Base-by-base conservation (phyloP, 1,140 invertebrate species). In the Drosophila orena region DNA sequence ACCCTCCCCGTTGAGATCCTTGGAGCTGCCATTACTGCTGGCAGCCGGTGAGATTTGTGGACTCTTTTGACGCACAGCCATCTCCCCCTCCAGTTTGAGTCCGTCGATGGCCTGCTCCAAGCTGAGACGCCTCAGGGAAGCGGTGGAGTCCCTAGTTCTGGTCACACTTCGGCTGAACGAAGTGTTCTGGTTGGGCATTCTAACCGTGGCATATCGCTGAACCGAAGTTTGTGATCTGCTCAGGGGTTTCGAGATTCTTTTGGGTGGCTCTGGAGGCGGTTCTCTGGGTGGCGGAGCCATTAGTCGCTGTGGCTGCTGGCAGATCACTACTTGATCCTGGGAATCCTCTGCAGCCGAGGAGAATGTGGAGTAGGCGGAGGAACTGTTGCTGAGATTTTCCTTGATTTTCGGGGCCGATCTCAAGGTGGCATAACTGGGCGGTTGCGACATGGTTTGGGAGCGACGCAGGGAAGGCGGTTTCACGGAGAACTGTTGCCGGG, bases 1-100 rank as follows among this genome's bases (percentile, higher is more conserved):
- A 71, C 96, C 95, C 8, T 94, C 94, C 38, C 85, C 80, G 47
- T 77, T 89, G 77, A 89, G 85, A 89, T 89, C 84, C 73, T 89
- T 89, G 2, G 83, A 72, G 60, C 80, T 89, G 85, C 80, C 84
- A 68, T 79, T 77, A 12, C 84, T 89, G 65, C 79, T 84, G 47
- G 49, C 64, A 46, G 79, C 72, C 22, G 81, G 79, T 40, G 81
- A 85, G 40, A 79, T 65, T 11, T 80, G 81, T 30, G 40, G 34
- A 35, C 42, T 64, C 37, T n/a, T 66, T 17, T 20, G 52, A 34
- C 37, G 50, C 4, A 35, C 11, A 15, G 55, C 46, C 22, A 52
- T 52, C 0, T 40, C 34, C 40, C 59, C 46, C 14, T 79, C 24
- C 22, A 86, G 49, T 11, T 73, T 50, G 20, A 88, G 47, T 7